A percentile compares a stretch with the other conserved stretches of the same genome.
Conservation (phyloP, 2,113 vertebrate species). For the Ibidorhyncha struthersii region DNA sequence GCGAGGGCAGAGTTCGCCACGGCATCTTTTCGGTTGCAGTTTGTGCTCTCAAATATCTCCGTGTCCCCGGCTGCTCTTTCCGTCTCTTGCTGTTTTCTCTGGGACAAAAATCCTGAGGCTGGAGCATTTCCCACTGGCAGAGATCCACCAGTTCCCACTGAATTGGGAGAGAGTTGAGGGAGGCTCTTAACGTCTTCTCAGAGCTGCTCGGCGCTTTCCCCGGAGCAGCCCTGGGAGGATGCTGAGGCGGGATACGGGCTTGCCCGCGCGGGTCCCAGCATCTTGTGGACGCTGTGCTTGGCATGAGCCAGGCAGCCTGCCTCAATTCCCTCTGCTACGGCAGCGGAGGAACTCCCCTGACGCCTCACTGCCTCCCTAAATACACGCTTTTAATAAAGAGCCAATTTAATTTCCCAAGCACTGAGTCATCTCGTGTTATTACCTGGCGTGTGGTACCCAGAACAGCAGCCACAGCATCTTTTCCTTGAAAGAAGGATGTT, state of each 20-base stretch:
- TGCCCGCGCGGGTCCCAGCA: fast-evolving
- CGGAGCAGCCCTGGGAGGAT: background rate
- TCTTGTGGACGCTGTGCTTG: fast-evolving
- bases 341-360: background rate
- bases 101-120: background rate
- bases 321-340: background rate
- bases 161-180: background rate
- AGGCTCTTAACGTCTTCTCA: background rate
- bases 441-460: background rate
- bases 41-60: background rate
- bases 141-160: background rate
- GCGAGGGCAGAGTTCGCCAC: background rate
- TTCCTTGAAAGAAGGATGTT: background rate
- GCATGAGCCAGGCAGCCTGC: background rate
- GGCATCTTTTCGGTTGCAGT: background rate
- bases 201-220: background rate
- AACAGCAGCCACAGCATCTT: constrained; percentile 20
- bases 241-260: background rate
- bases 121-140: background rate
- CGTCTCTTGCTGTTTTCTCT: background rate
- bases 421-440: background rate
- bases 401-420: constrained; percentile 11
- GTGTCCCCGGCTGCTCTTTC: background rate
- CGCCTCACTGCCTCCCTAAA: background rate
- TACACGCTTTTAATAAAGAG: background rate